Evolutionary conservation across 2,888 invertebrate species (phyloP), one percentile per base, ranked within the genome.

Genomic region (Arge pagana): DNA sequence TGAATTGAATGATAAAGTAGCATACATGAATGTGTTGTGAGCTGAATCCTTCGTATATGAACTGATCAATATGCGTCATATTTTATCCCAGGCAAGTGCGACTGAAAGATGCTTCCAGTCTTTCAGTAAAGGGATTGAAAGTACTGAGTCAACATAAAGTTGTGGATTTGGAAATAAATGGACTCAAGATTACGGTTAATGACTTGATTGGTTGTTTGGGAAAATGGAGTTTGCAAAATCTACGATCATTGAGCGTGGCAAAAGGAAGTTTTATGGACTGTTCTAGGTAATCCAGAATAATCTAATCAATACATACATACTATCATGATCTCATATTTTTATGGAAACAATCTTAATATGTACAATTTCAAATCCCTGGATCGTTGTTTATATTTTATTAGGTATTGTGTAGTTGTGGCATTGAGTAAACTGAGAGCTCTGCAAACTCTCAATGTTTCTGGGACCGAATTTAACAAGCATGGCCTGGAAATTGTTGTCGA

Each of bases 401-500:
- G 82, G 64, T 81, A 80, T 61, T 81, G 82, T 65, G 80, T 83
- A 24, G 78, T 83, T 50, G 81, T 85, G 36, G 82, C 84, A 33
- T 77, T 87, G 58, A 81, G 84, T 21, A 82, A 82, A 66, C 76
- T 88, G 30, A 80, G 80, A 54, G 82, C 81, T 56, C 72, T 88
- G 48, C 82, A 79, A 54, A 78, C 76, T 48, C 72, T 88, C 37
- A 85, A 86, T 74, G 83, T 87, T 3, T 83, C 86, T 53, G 80
- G 82, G 62, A 87, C 87, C n/a, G 85, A 86, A 66, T 82, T 88
- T 66, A 86, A 85, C 69, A 81, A 82, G 58, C 82, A 82, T 61
- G 83, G 83, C 16, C 78, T 88, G 55, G 82, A 84, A 62, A 83
- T 86, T 57, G 80, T 87, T 45, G 83, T 84, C 53, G 83, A 85